Evolutionary conservation across 2,113 vertebrate species (phyloP).

Genomic region (Thermophis baileyi): DNA sequence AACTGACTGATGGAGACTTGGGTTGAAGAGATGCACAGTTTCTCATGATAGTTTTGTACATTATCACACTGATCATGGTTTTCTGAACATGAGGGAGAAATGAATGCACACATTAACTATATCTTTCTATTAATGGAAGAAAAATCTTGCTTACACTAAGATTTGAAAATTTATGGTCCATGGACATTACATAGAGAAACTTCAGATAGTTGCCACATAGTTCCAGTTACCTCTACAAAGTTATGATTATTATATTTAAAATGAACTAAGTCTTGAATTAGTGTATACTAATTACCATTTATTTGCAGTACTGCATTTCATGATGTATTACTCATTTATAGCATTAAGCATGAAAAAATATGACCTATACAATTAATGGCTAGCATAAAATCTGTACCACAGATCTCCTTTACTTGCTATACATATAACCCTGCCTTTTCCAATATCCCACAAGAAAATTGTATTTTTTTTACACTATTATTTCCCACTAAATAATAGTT

Average conservation of each 20-base stretch:
- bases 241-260: background rate
- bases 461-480: background rate
- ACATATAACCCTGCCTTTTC: background rate
- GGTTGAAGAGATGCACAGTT: background rate
- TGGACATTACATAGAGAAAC: background rate
- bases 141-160: background rate
- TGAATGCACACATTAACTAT: background rate
- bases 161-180: background rate
- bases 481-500: background rate
- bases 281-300: background rate
- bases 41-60: background rate
- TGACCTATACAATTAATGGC: background rate
- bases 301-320: background rate
- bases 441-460: background rate
- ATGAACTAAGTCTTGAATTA: background rate
- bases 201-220: background rate
- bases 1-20: background rate
- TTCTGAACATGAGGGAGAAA: background rate
- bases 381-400: background rate
- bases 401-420: too few relatives aligned
- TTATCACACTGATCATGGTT: background rate
- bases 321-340: background rate
- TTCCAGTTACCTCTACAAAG: background rate
- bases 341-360: background rate
- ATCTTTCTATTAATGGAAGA: background rate